These are phyloP conservation scores for Catharus minimus DNA, from an alignment of 2,113 vertebrate species.

Conservation along the genomic window DNA sequence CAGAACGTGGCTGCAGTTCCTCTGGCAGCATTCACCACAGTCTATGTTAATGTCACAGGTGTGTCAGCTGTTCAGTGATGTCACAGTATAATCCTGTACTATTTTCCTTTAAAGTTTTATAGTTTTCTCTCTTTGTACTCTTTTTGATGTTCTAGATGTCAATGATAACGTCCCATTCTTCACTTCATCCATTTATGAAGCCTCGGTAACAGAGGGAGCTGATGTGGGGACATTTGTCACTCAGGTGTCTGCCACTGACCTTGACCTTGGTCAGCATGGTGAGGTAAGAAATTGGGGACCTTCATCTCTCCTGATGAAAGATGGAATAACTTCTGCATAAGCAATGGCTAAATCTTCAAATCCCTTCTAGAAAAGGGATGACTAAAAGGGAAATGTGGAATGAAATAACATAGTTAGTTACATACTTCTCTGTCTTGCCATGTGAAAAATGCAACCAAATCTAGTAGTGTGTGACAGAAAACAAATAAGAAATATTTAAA, in stretches of 20 bases:
- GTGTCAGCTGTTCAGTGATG: not conserved
- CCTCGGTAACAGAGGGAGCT: slow-evolving; percentile 82
- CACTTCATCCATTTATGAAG: slow-evolving; percentile 89
- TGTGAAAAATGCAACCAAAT: not conserved
- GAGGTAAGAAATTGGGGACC: slow-evolving; percentile 71
- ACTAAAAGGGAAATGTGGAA: not conserved
- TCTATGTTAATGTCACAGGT: slow-evolving; percentile 87
- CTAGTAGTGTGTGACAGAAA: not conserved
- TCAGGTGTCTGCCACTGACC: slow-evolving; percentile 86
- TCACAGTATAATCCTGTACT: not conserved
- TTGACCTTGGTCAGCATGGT: slow-evolving; percentile 85
- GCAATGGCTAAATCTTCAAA: not conserved
- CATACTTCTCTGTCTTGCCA: not conserved
- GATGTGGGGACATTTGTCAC: slow-evolving; percentile 80
- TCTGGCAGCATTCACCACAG: slow-evolving; percentile 81
- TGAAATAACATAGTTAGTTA: not conserved
- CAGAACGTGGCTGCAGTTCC: slow-evolving; percentile 87
- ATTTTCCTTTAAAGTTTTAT: not conserved
- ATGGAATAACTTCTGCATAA: not conserved
- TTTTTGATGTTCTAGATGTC: slow-evolving; percentile 76
- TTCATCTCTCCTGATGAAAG: not conserved
- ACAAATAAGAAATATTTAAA: not conserved
- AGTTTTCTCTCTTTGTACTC: not conserved
- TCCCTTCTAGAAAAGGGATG: not conserved
- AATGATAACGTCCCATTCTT: slow-evolving; percentile 94